Evolutionary conservation across 2,797 vertebrate species (phyloP), one percentile per base, ranked within the genome.

Genomic region (Pseudochirops corinnae): DNA sequence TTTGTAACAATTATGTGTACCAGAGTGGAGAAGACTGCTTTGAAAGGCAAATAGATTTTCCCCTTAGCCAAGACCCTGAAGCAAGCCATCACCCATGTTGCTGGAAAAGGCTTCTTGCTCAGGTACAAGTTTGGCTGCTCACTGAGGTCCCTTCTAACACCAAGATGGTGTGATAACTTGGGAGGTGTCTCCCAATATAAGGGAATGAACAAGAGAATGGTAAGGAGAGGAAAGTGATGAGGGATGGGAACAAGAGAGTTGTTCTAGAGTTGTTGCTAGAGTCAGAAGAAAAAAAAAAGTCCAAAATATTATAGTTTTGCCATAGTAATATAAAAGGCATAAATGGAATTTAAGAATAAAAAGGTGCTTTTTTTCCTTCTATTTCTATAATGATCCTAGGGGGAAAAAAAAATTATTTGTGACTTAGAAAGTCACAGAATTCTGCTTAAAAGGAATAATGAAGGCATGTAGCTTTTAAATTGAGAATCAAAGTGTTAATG

Each of bases 401-500:
- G 56, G 39, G n/a, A 55, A 1, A 92, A 62, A 94, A 92, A 31
- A 95, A 67, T 95, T n/a, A 92, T 67, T 92, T 93, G 94, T 95
- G 94, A 95, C 56, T 92, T 50, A 87, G 39, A 87, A 46, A 82
- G n/a, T 87, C 24, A 46, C 9, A 46, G 21, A 82, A 82, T 82
- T 82, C 21, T 60, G 52, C 74, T 95, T 92, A 90, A 94, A 56
- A 94, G 62, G 52, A 96, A 93, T 93, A 93, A 55, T 94, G 62
- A 96, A 91, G 93, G 60, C 92, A 94, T 96, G 90, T 82, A 56
- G n/a, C 91, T 90, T 94, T 92, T 82, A 46, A 95, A 96, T 95
- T 96, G 57, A 94, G 55, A 93, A 97, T 95, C 95, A 93, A 94
- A 93, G 93, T 52, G 91, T 92, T 96, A 90, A 55, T 94, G 56